Conservation (phyloP, 1,140 invertebrate species). For the Nixonia krombeini region DNA sequence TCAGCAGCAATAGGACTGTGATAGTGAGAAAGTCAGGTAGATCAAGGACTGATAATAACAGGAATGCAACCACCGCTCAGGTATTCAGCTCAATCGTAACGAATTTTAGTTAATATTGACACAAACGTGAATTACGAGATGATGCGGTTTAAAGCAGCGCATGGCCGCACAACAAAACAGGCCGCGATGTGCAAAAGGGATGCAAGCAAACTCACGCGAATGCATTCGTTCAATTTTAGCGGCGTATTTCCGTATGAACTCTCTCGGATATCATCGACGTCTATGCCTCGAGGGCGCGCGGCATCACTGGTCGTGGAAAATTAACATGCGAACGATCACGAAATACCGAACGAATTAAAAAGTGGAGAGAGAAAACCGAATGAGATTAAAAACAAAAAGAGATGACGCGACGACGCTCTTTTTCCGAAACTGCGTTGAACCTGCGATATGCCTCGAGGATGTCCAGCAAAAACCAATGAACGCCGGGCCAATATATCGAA, state of each 20-base stretch:
- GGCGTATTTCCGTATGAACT: conserved; percentile 49
- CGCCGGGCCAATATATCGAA: conserved; percentile 37
- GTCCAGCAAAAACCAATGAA: conserved; percentile 48
- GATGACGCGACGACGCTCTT: conserved; percentile 23
- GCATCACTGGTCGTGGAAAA: conserved; percentile 63
- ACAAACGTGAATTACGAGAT: conserved; percentile 9
- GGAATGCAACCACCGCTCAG: neutral
- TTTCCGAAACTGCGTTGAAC: conserved; percentile 27
- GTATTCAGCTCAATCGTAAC: neutral
- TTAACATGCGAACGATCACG: conserved; percentile 66
- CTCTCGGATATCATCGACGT: conserved; percentile 63
- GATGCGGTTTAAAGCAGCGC: conserved; percentile 8
- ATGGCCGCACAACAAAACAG: conserved; percentile 1
- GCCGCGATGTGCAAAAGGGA: conserved; percentile 31
- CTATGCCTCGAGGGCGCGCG: conserved; percentile 56
- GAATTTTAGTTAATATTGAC: conserved; percentile 6
- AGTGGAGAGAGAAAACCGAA: conserved; percentile 24
- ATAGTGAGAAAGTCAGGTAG: neutral
- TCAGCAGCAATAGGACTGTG: neutral
- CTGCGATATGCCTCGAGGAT: conserved; percentile 46
- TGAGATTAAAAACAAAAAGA: conserved; percentile 43
- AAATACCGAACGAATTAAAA: conserved; percentile 65
- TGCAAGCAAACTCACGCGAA: conserved; percentile 39
- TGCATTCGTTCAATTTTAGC: conserved; percentile 57
- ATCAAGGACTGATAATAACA: neutral